These are phyloP conservation scores for Nesidiocoris tenuis DNA, from an alignment of 2,888 invertebrate species.

Conservation along the genomic window DNA sequence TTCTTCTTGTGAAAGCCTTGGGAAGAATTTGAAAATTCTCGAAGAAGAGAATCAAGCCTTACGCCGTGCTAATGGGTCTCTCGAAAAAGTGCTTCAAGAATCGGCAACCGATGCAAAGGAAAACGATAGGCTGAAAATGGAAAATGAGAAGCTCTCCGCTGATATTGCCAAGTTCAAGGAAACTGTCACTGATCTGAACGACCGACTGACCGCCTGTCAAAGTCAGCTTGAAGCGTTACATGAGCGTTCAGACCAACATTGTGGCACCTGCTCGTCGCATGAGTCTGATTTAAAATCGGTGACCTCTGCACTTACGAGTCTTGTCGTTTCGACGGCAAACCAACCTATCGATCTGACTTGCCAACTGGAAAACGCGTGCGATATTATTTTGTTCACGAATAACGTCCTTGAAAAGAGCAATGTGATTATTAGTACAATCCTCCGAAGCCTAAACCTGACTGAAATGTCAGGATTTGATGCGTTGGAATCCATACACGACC, in stretches of 20 bases:
- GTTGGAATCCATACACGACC: constrained; percentile 19
- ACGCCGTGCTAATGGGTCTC: background rate
- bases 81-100: background rate
- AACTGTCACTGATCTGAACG: background rate
- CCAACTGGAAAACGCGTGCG: background rate
- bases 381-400: background rate
- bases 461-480: background rate
- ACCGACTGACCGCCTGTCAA: background rate
- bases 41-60: background rate
- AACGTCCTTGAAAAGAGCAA: background rate
- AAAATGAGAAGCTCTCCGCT: background rate
- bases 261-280: background rate
- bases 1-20: background rate
- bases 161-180: background rate
- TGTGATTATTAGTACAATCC: background rate
- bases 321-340: background rate
- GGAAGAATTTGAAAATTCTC: background rate
- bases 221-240: background rate
- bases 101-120: background rate
- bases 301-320: background rate
- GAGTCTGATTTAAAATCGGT: too few species aligned
- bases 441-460: constrained; percentile 1
- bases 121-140: background rate
- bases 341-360: constrained; percentile 25
- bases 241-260: background rate